A percentile compares a stretch with the other conserved stretches of the same genome.
Evolutionary conservation across 1,140 invertebrate species (phyloP).

Genomic region (Mylabris phalerata): DNA sequence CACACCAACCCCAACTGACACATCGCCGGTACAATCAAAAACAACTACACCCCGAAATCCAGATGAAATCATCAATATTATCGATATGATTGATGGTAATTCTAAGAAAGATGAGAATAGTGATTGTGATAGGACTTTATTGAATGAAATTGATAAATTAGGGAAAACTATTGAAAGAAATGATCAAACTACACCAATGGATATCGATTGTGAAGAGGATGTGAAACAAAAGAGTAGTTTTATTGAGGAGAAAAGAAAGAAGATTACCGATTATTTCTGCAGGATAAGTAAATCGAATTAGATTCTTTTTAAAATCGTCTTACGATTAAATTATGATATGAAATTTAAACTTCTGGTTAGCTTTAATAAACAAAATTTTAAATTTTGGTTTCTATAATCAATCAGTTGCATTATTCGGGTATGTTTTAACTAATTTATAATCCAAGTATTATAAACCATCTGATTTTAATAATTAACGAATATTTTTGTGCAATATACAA

Average conservation of each 20-base stretch:
- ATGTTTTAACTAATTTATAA: no score
- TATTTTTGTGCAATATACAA: no score
- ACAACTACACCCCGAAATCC: slow-evolving; percentile 12
- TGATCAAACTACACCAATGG: slow-evolving; percentile 8
- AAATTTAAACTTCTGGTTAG: no score
- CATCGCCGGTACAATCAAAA: slow-evolving; percentile 3
- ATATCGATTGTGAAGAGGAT: slow-evolving; percentile 6
- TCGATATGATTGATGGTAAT: slow-evolving; percentile 31
- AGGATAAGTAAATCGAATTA: slow-evolving; percentile 4
- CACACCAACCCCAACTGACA: slow-evolving; percentile 9
- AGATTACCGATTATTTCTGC: slow-evolving; percentile 28
- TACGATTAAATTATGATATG: no score
- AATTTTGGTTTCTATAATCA: no score
- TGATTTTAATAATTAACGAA: no score
- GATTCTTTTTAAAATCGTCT: no score
- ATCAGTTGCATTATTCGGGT: no score
- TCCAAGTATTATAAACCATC: no score
- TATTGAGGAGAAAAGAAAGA: slow-evolving; percentile 14
- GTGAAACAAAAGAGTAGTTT: not conserved
- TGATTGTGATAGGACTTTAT: slow-evolving; percentile 11
- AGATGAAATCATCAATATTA: slow-evolving; percentile 24
- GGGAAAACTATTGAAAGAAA: slow-evolving; percentile 1
- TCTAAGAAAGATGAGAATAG: slow-evolving; percentile 13
- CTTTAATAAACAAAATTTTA: no score
- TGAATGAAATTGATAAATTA: slow-evolving; percentile 21